Percentiles rank a stretch among this genome's conserved stretches.
These are phyloP conservation scores for Heterodera carotae DNA, from an alignment of 1,140 invertebrate species.

Conservation along the genomic window DNA sequence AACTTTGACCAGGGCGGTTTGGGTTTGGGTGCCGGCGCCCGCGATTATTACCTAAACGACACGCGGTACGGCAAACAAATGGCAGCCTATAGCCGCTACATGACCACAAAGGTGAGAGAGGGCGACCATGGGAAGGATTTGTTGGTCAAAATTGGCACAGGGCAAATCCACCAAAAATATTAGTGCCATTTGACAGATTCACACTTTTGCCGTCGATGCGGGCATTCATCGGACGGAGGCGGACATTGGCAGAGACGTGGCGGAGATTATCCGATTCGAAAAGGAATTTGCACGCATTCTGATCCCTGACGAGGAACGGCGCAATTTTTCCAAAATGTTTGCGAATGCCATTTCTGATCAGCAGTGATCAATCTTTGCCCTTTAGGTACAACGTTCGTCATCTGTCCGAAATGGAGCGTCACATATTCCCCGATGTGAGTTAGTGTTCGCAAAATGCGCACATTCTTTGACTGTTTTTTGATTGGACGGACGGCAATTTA, in stretches of 20 bases:
- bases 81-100: slow-evolving; percentile 55
- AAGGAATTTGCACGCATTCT: slow-evolving; percentile 58
- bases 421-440: slow-evolving; percentile 37
- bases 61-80: slow-evolving; percentile 61
- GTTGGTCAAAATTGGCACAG: no score
- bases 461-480: slow-evolving; percentile 16
- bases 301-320: slow-evolving; percentile 55
- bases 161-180: no score
- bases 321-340: slow-evolving; percentile 54
- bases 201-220: slow-evolving; percentile 51
- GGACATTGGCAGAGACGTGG: slow-evolving; percentile 48
- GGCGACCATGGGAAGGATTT: background rate
- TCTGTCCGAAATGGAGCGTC: slow-evolving; percentile 44
- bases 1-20: slow-evolving; percentile 60
- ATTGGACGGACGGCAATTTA: background rate
- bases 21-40: slow-evolving; percentile 51
- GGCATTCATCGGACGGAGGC: slow-evolving; percentile 29
- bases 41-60: slow-evolving; percentile 64
- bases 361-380: background rate
- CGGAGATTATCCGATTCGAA: slow-evolving; percentile 52
- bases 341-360: background rate
- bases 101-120: slow-evolving; percentile 40
- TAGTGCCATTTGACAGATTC: slow-evolving; percentile 32
- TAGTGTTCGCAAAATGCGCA: background rate
- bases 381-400: slow-evolving; percentile 51